These are phyloP conservation scores for Apocrypta bakeri DNA, from an alignment of 1,140 invertebrate genomes.

Conservation along the genomic window DNA sequence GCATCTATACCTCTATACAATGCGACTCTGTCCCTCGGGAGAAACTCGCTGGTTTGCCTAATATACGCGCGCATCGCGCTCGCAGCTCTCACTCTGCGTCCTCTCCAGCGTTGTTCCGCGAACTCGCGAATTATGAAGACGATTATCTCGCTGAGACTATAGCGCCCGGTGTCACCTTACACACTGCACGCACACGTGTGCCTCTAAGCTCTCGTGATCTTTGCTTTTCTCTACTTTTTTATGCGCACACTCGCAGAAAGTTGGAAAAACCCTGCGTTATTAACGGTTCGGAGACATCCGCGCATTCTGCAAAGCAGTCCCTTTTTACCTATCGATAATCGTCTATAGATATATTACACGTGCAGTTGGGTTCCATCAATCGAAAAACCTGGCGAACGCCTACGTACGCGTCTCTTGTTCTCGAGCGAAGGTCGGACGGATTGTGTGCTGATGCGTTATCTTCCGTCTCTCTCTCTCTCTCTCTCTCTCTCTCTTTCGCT, in stretches of 20 bases:
- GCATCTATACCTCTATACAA: too few relatives aligned
- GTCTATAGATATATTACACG: background rate
- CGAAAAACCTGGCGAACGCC: slow-evolving; percentile 42
- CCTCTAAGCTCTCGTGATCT: background rate
- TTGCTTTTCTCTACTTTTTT: background rate
- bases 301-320: too few relatives aligned
- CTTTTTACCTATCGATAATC: background rate
- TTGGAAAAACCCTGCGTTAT: too few relatives aligned
- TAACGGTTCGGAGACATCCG: too few relatives aligned
- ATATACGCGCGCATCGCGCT: background rate
- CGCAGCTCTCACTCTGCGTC: background rate
- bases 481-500: slow-evolving; percentile 44
- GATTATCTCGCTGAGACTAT: slow-evolving; percentile 69
- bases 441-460: slow-evolving; percentile 46
- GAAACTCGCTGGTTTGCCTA: background rate
- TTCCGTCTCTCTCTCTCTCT: slow-evolving; percentile 48
- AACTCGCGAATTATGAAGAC: slow-evolving; percentile 70
- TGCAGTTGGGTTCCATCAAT: background rate
- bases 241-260: too few relatives aligned
- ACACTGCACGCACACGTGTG: slow-evolving; percentile 47
- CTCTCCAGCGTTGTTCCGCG: slow-evolving; percentile 59
- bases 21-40: too few relatives aligned
- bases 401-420: background rate
- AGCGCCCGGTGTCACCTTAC: slow-evolving; percentile 69
- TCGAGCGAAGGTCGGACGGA: background rate